phyloP scores from a whole-genome alignment of 1,140 invertebrate species.

The Phocides pigmalion region DNA sequence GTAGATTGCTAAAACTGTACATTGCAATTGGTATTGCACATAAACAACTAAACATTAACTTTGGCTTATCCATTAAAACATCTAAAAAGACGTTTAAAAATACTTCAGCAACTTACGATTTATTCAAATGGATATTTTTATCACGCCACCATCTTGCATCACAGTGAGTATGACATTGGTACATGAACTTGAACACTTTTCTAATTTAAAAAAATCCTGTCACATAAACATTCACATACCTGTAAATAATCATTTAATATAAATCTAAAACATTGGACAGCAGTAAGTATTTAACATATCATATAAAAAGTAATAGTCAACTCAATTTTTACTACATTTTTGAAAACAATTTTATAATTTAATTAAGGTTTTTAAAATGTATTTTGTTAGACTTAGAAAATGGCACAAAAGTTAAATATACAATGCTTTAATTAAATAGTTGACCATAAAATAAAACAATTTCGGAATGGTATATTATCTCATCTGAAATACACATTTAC shows the following conservation, averaged over 20 bases:
- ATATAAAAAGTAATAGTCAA: neutral
- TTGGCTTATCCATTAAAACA: constrained; percentile 80
- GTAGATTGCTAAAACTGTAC: constrained; percentile 70
- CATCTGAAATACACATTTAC: constrained; percentile 27
- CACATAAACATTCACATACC: constrained; percentile 2
- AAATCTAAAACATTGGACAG: neutral
- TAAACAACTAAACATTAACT: constrained; percentile 78
- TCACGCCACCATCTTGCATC: constrained; percentile 53
- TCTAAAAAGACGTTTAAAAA: constrained; percentile 52
- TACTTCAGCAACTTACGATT: constrained; percentile 55
- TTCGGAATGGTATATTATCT: constrained; percentile 52
- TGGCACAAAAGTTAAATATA: constrained; percentile 58
- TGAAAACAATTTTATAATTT: constrained; percentile 2
- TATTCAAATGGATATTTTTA: constrained; percentile 42
- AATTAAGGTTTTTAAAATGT: constrained; percentile 26
- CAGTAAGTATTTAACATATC: neutral
- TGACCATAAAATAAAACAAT: constrained; percentile 30
- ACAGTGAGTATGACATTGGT: constrained; percentile 47
- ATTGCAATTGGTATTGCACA: constrained; percentile 82
- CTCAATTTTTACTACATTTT: neutral
- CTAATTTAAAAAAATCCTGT: neutral
- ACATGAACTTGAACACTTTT: constrained; percentile 15
- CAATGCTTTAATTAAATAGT: constrained; percentile 31
- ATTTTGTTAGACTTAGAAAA: constrained; percentile 49
- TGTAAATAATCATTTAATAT: neutral